Conservation (phyloP, 2,797 vertebrate genomes). For the Scomberomorus guttatus region DNA sequence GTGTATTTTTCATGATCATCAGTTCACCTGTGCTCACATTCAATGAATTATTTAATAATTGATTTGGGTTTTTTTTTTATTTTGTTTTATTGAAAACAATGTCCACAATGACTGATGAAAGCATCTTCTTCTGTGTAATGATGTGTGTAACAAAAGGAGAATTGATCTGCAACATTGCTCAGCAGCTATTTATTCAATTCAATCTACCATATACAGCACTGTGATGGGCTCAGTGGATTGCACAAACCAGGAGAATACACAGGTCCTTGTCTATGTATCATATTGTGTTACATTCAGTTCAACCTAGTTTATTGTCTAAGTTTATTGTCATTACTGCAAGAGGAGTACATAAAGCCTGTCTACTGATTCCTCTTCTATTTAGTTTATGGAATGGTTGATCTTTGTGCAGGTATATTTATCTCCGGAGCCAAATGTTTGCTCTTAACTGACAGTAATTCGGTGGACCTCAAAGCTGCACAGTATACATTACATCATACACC, state of each 20-base stretch:
- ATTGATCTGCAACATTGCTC: constrained; percentile 64
- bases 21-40: constrained; percentile 14
- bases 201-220: constrained; percentile 11
- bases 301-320: background rate
- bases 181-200: constrained; percentile 50
- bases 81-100: constrained; percentile 55
- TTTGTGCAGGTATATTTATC: constrained; percentile 53
- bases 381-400: constrained; percentile 53
- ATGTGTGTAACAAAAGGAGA: constrained; percentile 62
- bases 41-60: constrained; percentile 33
- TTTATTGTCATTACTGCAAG: background rate
- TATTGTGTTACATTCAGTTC: background rate
- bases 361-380: constrained; percentile 8
- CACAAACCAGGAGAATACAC: constrained; percentile 29
- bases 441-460: constrained; percentile 2
- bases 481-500: background rate
- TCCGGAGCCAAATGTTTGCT: constrained; percentile 34
- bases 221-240: constrained; percentile 26
- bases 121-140: constrained; percentile 65
- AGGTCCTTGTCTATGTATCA: background rate
- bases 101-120: constrained; percentile 57
- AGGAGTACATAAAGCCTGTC: constrained; percentile 13
- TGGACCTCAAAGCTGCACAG: background rate
- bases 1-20: background rate
- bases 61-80: constrained; percentile 37